Base-by-base conservation (phyloP, 92 coral and sea anemone species). In the Anthopleura xanthogrammica region DNA sequence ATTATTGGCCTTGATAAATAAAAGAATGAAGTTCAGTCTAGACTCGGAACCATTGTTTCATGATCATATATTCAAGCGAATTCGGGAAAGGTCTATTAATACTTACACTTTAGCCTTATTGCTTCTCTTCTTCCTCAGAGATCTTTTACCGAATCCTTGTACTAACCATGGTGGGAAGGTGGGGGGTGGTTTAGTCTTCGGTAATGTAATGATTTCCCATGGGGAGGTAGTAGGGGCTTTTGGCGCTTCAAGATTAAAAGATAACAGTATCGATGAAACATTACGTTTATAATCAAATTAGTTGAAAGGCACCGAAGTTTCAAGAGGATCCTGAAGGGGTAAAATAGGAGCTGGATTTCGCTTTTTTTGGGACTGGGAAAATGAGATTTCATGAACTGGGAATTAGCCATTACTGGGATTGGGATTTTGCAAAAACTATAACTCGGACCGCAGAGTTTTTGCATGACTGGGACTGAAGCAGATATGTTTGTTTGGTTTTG, bases 221-320 rank as follows among this genome's bases (percentile, higher is more conserved):
- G 74, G 74, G 74, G 41, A 68, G 17, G 74, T 68, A 36, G 74
- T 68, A 14, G 74, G 74, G 74, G 74, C 74, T 36, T 68, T 68
- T 68, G 74, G 74, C 29, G 43, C 74, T 68, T 68, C 29, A 42
- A 11, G 41, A 68, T 10, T 7, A 65, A 68, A 9, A 62, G 11
- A 46, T 10, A 62, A 3, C 0, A 19, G 24, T 3, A 22, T 62
- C 50, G 9, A 4, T 12, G 9, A 23, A 68, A 10, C 40, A 24
- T 7, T 68, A 4, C 24, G 3, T 64, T 23, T 29, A 22, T 13
- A 62, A 12, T 19, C 70, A 62, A 62, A 17, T 62, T 19, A 22
- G 70, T 20, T 22, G 58, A 54, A 4, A 1, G 14, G 58, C 14
- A 7, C 12, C 58, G 16, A 54, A 54, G 58, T 54, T 10, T 12